Evolutionary conservation across 2,797 vertebrate genomes (phyloP).

Genomic region (Uromys caudimaculatus): DNA sequence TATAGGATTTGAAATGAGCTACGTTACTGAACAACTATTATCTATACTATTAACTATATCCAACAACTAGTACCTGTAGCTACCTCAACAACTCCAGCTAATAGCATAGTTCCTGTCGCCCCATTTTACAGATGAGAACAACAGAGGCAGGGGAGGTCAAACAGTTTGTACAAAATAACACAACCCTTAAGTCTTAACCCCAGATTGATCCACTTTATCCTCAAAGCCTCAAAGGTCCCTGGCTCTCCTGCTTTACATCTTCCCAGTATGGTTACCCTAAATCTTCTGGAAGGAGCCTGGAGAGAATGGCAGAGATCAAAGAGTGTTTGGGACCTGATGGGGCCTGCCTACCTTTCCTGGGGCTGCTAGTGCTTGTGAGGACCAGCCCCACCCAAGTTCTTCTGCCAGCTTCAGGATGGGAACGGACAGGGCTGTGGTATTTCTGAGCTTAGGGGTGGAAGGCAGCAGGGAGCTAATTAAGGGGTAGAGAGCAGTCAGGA

Average conservation of each 20-base stretch:
- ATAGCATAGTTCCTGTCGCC: background rate
- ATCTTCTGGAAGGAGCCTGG: background rate
- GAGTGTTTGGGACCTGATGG: background rate
- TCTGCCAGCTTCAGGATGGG: constrained; percentile 44
- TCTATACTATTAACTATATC: too few species aligned
- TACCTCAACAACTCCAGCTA: background rate
- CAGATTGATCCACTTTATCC: background rate
- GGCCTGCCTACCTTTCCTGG: constrained; percentile 35
- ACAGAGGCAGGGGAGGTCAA: background rate
- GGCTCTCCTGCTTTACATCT: accelerated
- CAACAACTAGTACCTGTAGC: too few species aligned
- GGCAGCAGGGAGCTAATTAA: constrained; percentile 70
- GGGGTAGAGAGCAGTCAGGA: constrained; percentile 56
- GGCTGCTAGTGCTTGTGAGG: constrained; percentile 14
- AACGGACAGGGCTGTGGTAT: constrained; percentile 51
- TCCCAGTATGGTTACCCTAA: background rate
- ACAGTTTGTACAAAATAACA: background rate
- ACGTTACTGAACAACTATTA: background rate
- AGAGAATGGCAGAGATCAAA: background rate
- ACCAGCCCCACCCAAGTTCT: background rate
- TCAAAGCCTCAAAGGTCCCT: background rate
- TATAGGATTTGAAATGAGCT: accelerated
- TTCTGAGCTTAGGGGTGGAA: constrained; percentile 56
- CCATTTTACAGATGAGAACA: constrained; percentile 29
- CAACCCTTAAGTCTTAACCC: background rate